A percentile compares a stretch with the other conserved stretches of the same genome.
Evolutionary conservation across 2,797 vertebrate species (phyloP).

Genomic region (Clarias laeviceps): DNA sequence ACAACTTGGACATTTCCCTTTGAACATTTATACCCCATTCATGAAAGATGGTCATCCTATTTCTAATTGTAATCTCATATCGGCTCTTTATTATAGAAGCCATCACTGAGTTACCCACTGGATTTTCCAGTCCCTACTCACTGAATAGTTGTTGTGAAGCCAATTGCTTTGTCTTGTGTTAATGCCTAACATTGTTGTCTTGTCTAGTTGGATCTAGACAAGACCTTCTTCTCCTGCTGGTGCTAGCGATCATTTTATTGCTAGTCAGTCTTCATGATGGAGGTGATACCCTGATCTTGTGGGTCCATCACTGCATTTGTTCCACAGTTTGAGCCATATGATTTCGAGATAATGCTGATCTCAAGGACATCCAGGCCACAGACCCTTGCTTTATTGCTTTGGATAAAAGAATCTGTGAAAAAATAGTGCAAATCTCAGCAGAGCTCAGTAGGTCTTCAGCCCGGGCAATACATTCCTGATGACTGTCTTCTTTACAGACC

Average conservation of each 20-base stretch:
- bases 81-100: no score
- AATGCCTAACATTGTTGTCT: neutral
- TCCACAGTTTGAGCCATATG: neutral
- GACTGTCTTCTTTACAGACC: neutral
- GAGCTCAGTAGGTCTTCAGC: neutral
- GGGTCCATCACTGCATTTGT: neutral
- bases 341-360: neutral
- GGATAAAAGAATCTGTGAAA: neutral
- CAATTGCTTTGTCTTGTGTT: neutral
- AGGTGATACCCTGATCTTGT: neutral
- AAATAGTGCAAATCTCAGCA: neutral
- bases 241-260: neutral
- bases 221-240: no score
- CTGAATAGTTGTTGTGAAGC: no score
- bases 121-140: neutral
- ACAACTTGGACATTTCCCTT: neutral
- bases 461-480: neutral
- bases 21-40: neutral
- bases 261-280: neutral
- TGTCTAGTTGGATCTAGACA: neutral
- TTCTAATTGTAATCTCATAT: neutral
- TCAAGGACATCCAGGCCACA: neutral
- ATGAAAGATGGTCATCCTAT: neutral
- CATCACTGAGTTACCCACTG: neutral
- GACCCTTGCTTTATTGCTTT: neutral